Evolutionary conservation across 2,888 invertebrate genomes (phyloP).

Genomic region (Eupithecia inturbata): DNA sequence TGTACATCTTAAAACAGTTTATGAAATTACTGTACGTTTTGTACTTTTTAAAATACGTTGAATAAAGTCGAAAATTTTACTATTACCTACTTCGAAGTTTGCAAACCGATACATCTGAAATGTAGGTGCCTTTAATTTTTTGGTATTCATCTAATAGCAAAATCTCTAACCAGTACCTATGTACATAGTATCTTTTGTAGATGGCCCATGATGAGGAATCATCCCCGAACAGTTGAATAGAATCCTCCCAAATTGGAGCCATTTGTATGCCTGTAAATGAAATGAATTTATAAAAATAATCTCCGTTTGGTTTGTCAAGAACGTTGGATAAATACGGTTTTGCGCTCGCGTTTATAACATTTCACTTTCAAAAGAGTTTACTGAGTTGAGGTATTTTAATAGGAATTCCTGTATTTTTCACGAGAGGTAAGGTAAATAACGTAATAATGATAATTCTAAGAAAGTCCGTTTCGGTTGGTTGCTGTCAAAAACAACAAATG

Average conservation of each 20-base stretch:
- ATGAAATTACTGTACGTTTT: too few species aligned
- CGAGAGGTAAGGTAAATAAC: not conserved
- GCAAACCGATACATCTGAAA: too few species aligned
- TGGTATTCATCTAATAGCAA: too few species aligned
- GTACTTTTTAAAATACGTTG: too few species aligned
- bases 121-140: too few species aligned
- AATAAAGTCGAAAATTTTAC: too few species aligned
- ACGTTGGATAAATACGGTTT: conserved; percentile 14
- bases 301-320: conserved; percentile 18
- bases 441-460: not conserved
- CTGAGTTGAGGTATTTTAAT: not conserved
- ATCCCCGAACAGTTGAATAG: too few species aligned
- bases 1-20: too few species aligned
- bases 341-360: not conserved
- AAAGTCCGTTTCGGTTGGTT: not conserved
- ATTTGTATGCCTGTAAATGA: not conserved
- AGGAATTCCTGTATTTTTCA: not conserved
- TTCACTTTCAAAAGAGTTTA: conserved; percentile 6
- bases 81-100: too few species aligned
- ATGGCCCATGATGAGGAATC: too few species aligned
- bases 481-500: not conserved
- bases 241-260: not conserved
- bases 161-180: too few species aligned
- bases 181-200: too few species aligned
- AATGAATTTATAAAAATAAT: not conserved